Percentiles rank a stretch among this genome's conserved stretches.
These are phyloP conservation scores for Samia ricini DNA, from an alignment of 1,140 invertebrate species.

Conservation along the genomic window DNA sequence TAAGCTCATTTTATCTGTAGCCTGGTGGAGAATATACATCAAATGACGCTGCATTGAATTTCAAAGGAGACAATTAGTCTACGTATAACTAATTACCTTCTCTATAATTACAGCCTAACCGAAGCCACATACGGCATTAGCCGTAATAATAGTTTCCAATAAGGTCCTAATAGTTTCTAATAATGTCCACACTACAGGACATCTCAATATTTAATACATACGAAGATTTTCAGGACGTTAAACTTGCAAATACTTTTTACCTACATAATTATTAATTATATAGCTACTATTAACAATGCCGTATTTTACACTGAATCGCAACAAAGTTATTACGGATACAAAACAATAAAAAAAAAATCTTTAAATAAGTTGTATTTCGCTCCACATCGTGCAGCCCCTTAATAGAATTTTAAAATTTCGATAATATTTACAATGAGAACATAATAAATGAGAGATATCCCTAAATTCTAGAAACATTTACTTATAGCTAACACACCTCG, in stretches of 20 bases:
- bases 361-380: background rate
- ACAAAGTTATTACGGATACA: background rate
- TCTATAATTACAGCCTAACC: background rate
- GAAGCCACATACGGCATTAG: background rate
- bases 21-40: slow-evolving; percentile 3
- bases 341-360: too few relatives aligned
- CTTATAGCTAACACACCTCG: slow-evolving; percentile 73
- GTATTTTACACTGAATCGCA: background rate
- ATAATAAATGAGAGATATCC: background rate
- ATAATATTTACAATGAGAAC: slow-evolving; percentile 9
- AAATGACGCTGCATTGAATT: background rate
- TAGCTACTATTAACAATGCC: background rate
- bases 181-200: background rate
- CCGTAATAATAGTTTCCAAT: background rate
- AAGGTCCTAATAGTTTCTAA: too few relatives aligned
- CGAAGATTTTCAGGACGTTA: background rate
- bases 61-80: background rate
- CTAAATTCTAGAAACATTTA: slow-evolving; percentile 65
- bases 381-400: background rate
- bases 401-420: background rate
- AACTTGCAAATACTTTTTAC: background rate
- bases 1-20: slow-evolving; percentile 12
- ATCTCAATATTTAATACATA: background rate
- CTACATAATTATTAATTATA: background rate
- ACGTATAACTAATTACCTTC: background rate